Base-by-base conservation (phyloP, 2,797 vertebrate genomes). In the Esox lucius region DNA sequence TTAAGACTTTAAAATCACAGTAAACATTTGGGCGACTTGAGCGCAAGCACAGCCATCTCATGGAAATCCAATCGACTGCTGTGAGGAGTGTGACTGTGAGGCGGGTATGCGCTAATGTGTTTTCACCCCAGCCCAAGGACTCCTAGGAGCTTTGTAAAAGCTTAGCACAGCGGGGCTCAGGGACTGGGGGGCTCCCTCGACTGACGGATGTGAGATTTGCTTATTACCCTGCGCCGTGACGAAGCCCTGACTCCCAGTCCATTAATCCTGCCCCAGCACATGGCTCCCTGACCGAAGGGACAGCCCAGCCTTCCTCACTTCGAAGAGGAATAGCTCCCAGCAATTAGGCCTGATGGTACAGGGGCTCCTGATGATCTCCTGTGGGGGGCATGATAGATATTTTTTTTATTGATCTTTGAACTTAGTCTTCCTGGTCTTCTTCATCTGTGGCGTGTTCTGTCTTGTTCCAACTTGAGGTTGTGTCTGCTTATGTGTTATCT, bases 291-390 rank as follows among this genome's bases (percentile, higher is more conserved):
- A 51, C 74, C 79, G 13, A 26, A 51, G 73, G 81, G 68, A 71
- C 64, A 76, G 74, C 71, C 73, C 80, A 42, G 76, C 61, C 76
- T 78, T 74, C 56, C 74, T 75, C 62, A 48, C 62, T 53, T 24
- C 66, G 17, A 62, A 70, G 75, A 79, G 68, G 70, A 70, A 81
- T 72, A 51, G 74, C 72, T 80, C 46, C 65, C 56, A 53, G 77
- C 76, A 78, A 79, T 82, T 77, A 81, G 59, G 67, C 71, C 70
- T 62, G 53, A 39, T 69, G 81, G 77, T 48, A 70, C 80, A 81
- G 80, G 42, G 70, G 72, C 73, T 69, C 81, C 1, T 74, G 74
- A 76, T 67, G 68, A 82, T 61, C 82, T 80, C 48, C 73, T 48
- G 77, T 56, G 80, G 66, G 56, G 74, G 59, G 67, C 67, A 62